These are phyloP conservation scores for Lasioglossum figueresi DNA, from an alignment of 2,888 invertebrate species.

Conservation along the genomic window DNA sequence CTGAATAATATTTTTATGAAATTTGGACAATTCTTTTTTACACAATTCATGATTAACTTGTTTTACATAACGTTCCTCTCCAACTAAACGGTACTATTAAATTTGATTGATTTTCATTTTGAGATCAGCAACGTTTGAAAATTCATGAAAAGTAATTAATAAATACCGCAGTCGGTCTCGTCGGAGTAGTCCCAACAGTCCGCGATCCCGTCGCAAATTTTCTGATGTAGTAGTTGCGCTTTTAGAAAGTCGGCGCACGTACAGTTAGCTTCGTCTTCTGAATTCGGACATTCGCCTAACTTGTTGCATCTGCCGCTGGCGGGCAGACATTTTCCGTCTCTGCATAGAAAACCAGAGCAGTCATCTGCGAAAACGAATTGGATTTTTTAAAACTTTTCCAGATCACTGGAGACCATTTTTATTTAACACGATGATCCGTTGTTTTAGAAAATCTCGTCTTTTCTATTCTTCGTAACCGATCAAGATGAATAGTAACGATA, in stretches of 20 bases:
- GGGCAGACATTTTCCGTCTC: slow-evolving; percentile 88
- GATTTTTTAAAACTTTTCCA: slow-evolving; percentile 19
- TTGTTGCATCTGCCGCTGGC: slow-evolving; percentile 89
- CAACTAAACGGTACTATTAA: neutral
- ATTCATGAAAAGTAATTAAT: neutral
- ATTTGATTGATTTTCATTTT: neutral
- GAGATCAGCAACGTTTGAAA: neutral
- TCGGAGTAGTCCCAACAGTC: slow-evolving; percentile 93
- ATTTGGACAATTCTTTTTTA: too few relatives aligned
- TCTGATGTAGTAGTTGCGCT: slow-evolving; percentile 88
- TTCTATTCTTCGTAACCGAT: neutral
- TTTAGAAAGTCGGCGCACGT: slow-evolving; percentile 91
- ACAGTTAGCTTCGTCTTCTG: slow-evolving; percentile 90
- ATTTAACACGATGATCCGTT: neutral
- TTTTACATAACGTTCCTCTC: neutral
- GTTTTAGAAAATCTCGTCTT: neutral
- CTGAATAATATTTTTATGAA: too few relatives aligned
- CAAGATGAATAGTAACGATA: neutral
- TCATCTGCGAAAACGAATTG: slow-evolving; percentile 77
- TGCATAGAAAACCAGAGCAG: slow-evolving; percentile 86
- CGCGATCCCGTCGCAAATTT: slow-evolving; percentile 91
- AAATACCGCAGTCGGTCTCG: slow-evolving; percentile 89
- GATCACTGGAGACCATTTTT: neutral
- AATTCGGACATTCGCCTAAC: slow-evolving; percentile 88
- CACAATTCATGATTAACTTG: neutral